Evolutionary conservation across 2,888 invertebrate species (phyloP), one percentile per base, ranked within the genome.

Genomic region (Luperina testacea): DNA sequence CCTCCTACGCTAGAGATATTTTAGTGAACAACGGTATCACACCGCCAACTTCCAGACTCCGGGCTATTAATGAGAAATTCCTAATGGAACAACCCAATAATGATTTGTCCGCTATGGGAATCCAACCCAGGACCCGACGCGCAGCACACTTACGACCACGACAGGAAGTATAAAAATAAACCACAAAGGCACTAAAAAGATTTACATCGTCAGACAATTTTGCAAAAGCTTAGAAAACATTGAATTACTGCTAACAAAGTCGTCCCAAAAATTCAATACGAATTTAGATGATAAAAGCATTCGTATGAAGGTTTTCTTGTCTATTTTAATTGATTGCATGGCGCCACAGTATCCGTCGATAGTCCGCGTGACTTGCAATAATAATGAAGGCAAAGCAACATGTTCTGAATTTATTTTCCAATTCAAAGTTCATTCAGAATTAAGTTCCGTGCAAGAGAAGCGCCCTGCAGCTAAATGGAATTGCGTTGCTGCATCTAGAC

Each of bases 351-450:
- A 87, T 88, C 82, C 84, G 83, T 90, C 87, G 88, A 90, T 89
- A 89, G 82, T 75, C 77, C 81, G 78, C 81, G 77, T 75, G 82
- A 77, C 81, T 64, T 92, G 90, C 90, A 92, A 93, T 92, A 92
- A 90, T 92, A 93, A 92, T 92, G 89, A 91, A 93, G 93, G 90
- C 89, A 91, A 92, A 92, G 90, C 91, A 91, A 91, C 90, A 91
- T 91, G 91, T 90, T 88, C 89, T 90, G 91, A 93, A 94, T 94
- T 94, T 93, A 94, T 93, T 94, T 93, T 93, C 91, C 92, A 93
- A 94, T 95, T 93, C 93, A 91, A 94, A 94, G 93, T 94, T 94
- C 93, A 92, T 93, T 94, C 93, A 91, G 92, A 93, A 94, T 94
- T 93, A 94, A 95, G 92, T 93, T 94, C 87, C 86, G 87, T 90